phyloP scores from a whole-genome alignment of 2,888 invertebrate species.

The Steromphala cineraria region DNA sequence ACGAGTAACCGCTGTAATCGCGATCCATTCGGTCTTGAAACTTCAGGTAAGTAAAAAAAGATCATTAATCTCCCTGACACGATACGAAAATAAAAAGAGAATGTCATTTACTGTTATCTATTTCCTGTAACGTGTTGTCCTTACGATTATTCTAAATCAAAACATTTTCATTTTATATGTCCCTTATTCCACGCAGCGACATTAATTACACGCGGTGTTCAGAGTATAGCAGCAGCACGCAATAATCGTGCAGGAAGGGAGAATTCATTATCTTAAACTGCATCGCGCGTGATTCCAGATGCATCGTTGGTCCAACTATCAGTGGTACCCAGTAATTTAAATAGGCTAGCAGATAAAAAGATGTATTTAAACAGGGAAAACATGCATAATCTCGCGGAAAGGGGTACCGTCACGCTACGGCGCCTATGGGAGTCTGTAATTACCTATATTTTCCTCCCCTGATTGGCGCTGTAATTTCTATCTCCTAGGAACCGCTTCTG shows the following conservation, averaged over 20 bases:
- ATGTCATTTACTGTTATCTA: too few relatives aligned
- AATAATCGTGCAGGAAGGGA: background rate
- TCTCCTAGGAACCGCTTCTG: background rate
- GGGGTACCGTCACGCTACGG: background rate
- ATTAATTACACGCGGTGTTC: too few relatives aligned
- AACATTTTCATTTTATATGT: too few relatives aligned
- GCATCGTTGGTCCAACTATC: constrained; percentile 3
- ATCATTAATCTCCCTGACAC: too few relatives aligned
- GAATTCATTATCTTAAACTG: background rate
- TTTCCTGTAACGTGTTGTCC: too few relatives aligned
- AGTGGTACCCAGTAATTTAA: background rate
- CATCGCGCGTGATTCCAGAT: constrained; percentile 14
- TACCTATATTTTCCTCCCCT: constrained; percentile 4
- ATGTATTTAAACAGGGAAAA: constrained; percentile 15
- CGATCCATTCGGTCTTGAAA: too few relatives aligned
- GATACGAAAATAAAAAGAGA: too few relatives aligned
- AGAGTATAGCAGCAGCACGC: background rate
- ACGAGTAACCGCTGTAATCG: too few relatives aligned
- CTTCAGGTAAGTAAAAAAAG: too few relatives aligned
- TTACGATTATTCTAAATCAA: too few relatives aligned
- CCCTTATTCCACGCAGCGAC: too few relatives aligned
- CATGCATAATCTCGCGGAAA: constrained; percentile 12
- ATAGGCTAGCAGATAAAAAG: constrained; percentile 12
- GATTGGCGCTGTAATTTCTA: constrained; percentile 18
- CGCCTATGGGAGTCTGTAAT: constrained; percentile 18